phyloP scores from a whole-genome alignment of 2,113 vertebrate species.

The Lipotes vexillifer region DNA sequence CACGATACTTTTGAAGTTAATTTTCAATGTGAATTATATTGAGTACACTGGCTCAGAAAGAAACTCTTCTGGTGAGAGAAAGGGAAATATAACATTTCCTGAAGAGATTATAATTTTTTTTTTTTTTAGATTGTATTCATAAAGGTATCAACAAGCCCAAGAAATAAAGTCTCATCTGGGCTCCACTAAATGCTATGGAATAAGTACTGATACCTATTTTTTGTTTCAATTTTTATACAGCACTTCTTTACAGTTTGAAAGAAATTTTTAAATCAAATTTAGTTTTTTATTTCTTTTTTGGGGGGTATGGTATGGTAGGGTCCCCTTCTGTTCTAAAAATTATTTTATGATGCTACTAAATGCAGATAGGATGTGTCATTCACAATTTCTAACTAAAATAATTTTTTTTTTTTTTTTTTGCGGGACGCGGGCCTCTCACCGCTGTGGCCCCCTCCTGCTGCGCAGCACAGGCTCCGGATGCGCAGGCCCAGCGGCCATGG shows the following conservation, averaged over 20 bases:
- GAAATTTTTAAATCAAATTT: not conserved
- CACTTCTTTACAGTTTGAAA: not conserved
- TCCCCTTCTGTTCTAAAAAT: not conserved
- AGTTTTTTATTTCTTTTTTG: not conserved
- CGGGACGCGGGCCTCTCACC: too few species aligned
- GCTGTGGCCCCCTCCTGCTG: too few species aligned
- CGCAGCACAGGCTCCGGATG: too few species aligned
- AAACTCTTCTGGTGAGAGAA: conserved; percentile 41
- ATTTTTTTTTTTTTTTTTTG: not conserved
- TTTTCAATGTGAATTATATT: conserved; percentile 64
- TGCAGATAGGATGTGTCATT: not conserved
- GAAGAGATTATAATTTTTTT: conserved; percentile 41
- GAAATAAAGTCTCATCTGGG: not conserved
- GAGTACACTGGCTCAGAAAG: conserved; percentile 56
- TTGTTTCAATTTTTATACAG: not conserved
- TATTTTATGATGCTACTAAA: not conserved
- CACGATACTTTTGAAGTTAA: conserved; percentile 51
- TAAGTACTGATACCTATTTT: not conserved
- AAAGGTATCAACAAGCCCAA: conserved; percentile 17
- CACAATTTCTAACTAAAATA: not conserved
- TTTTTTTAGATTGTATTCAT: conserved; percentile 11
- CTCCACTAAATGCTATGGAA: not conserved
- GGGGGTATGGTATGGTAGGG: not conserved
- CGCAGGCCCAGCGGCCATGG: too few species aligned
- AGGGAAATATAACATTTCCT: conserved; percentile 54